A percentile compares a stretch with the other conserved stretches of the same genome.
Evolutionary conservation across 2,113 vertebrate species (phyloP).

Genomic region (Gymnarchus niloticus): DNA sequence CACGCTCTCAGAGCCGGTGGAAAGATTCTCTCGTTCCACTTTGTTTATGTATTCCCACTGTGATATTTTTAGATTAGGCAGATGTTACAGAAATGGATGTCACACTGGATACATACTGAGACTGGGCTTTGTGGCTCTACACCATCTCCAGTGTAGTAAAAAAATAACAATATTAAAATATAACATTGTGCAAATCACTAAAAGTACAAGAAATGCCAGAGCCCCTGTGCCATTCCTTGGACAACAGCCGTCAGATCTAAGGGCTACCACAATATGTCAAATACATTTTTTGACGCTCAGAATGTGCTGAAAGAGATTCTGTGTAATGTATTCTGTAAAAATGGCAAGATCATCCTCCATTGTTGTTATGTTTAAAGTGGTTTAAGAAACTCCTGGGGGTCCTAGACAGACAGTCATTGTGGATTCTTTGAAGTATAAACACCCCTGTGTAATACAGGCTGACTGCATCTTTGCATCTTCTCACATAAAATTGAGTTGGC

Average conservation of each 20-base stretch:
- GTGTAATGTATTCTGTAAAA: not conserved
- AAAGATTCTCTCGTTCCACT: constrained; percentile 47
- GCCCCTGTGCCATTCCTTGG: not conserved
- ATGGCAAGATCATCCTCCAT: not conserved
- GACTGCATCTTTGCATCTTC: not conserved
- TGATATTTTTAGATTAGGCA: constrained; percentile 49
- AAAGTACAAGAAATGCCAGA: not conserved
- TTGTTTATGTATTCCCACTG: constrained; percentile 44
- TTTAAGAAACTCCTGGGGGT: not conserved
- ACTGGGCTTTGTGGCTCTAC: not conserved
- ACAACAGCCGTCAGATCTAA: not conserved
- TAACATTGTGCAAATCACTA: not conserved
- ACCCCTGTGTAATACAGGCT: not conserved
- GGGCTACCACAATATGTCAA: not conserved
- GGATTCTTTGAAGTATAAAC: not conserved
- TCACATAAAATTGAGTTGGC: not conserved
- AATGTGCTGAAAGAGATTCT: not conserved
- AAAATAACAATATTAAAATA: not conserved
- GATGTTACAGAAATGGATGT: constrained; percentile 16
- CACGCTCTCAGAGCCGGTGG: constrained; percentile 22
- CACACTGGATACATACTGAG: not conserved
- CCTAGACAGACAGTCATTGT: not conserved
- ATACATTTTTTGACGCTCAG: not conserved
- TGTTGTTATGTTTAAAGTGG: not conserved
- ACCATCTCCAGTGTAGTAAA: not conserved